Evolutionary conservation across 2,888 invertebrate species (phyloP).

Genomic region (Himalopsyche kuldschensis): DNA sequence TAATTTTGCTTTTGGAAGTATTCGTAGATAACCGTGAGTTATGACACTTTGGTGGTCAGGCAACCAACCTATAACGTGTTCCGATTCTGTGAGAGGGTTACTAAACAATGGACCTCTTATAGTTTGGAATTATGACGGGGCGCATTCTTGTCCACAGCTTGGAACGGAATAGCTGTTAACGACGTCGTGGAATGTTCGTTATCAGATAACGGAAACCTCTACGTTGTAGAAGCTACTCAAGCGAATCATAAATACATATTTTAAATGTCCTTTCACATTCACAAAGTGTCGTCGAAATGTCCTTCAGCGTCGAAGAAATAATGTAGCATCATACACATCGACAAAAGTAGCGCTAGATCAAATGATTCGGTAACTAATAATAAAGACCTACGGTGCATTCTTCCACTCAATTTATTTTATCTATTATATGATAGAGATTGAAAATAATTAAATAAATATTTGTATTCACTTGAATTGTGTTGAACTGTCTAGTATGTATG

Average conservation of each 20-base stretch:
- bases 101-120: conserved; percentile 1
- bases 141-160: conserved; percentile 1
- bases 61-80: not conserved
- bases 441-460: too few relatives aligned
- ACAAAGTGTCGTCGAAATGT: too few relatives aligned
- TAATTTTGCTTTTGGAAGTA: not conserved
- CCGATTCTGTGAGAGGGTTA: not conserved
- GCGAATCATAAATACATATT: not conserved
- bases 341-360: too few relatives aligned
- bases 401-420: too few relatives aligned
- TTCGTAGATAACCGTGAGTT: not conserved
- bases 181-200: not conserved
- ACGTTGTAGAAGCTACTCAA: not conserved
- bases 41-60: not conserved
- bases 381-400: too few relatives aligned
- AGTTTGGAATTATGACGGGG: not conserved
- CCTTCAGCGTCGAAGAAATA: too few relatives aligned
- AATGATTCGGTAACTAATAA: too few relatives aligned
- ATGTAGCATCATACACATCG: too few relatives aligned
- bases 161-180: not conserved
- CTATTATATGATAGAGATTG: too few relatives aligned
- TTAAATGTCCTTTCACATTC: not conserved
- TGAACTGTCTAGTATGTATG: too few relatives aligned
- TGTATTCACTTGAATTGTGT: too few relatives aligned
- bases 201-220: not conserved